Percentiles rank a stretch among this genome's conserved stretches.
phyloP scores from a whole-genome alignment of 2,888 invertebrate species.

The Deroplatys truncata region DNA sequence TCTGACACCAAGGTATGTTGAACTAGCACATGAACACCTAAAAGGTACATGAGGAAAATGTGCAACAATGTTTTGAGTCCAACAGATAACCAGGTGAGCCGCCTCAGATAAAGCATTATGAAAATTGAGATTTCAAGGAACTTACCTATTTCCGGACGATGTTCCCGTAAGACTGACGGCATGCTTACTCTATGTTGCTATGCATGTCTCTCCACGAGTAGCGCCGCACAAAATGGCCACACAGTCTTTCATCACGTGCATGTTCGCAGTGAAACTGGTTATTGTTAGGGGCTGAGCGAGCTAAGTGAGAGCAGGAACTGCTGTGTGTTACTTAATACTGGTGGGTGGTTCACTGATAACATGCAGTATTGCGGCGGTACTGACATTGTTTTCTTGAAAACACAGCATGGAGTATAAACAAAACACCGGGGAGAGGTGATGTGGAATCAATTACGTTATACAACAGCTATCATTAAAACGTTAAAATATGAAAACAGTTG shows the following conservation, averaged over 20 bases:
- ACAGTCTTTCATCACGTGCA: neutral
- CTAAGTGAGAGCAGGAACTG: neutral
- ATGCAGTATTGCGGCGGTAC: neutral
- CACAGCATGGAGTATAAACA: no score
- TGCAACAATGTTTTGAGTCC: no score
- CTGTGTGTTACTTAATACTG: neutral
- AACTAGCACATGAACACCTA: no score
- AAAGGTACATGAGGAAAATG: no score
- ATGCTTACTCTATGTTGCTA: neutral
- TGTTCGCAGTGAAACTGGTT: neutral
- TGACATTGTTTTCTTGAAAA: neutral
- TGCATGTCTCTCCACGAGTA: neutral
- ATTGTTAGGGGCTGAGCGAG: neutral
- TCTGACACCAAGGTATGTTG: no score
- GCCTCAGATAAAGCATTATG: no score
- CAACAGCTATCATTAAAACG: no score
- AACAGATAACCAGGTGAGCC: no score
- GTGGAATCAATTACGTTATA: no score
- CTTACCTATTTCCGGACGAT: neutral
- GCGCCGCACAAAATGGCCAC: neutral
- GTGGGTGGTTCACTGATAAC: neutral
- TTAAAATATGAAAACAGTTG: no score
- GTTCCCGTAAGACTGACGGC: neutral
- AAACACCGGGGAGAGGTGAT: no score
- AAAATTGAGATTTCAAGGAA: neutral